Base-by-base conservation (phyloP, 2,888 invertebrate species). In the Exephanes ischioxanthus region DNA sequence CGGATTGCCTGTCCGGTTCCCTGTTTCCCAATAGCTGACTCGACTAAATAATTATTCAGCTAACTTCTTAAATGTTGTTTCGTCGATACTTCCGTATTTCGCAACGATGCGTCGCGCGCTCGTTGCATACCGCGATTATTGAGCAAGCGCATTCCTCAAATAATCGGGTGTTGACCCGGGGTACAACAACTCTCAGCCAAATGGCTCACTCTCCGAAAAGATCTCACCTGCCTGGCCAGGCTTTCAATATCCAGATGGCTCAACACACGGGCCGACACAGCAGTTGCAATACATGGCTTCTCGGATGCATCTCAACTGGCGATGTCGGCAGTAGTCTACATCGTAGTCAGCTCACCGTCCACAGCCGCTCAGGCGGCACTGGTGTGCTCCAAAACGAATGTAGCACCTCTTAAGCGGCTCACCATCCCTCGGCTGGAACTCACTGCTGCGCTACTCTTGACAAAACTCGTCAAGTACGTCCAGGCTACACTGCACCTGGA, bases 271-370 rank as follows among this genome's bases (percentile, higher is more conserved):
- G 41, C 5, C 37, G 14, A 67, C 3, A 37, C 53, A 14, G 30
- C 51, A n/a, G 48, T 80, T 1, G 82, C 84, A 71, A 11, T 86
- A 1, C 84, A 84, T 51, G 82, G 86, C 16, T 86, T 79, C 63
- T 67, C 76, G 6, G 86, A 84, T n/a, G 82, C 84, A 0, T 86
- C 84, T 55, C 70, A 80, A 73, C 51, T 71, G 30, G 76, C 84
- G 33, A 72, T 71, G 77, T 48, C 79, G n/a, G 86, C 79, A 11
- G 81, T 71, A 0, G 67, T 86, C 19, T 78, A 48, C 19, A 58
- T 76, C 33, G 68, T 68, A 9, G 48, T 85, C n/a, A 53, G 3
- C 55, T 33, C 14, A 70, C 6, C 79, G 73, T 66, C 81, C 80
- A 2, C 79, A 33, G 33, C 5, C 5, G 33, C 33, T 33, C 33